Conservation (phyloP, 2,888 invertebrate species). For the Amphipoea lucens region DNA sequence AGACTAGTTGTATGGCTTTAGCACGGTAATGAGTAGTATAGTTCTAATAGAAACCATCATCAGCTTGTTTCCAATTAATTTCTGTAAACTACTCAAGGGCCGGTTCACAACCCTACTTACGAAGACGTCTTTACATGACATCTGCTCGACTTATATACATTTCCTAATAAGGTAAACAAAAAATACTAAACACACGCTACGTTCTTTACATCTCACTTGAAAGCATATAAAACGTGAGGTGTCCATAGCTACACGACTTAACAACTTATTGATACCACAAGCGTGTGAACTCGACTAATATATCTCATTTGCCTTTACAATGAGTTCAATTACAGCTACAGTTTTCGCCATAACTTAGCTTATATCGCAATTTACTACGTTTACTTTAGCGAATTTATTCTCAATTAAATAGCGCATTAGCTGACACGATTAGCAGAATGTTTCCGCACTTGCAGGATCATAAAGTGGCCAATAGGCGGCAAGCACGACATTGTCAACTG, state of each 20-base stretch:
- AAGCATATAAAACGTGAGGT: background rate
- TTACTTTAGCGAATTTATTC: constrained; percentile 50
- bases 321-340: constrained; percentile 45
- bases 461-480: constrained; percentile 21
- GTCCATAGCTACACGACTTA: background rate
- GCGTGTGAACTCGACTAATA: constrained; percentile 42
- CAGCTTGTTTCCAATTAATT: too few species aligned
- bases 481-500: constrained; percentile 14
- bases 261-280: background rate
- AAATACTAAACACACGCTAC: background rate
- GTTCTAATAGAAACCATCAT: too few species aligned
- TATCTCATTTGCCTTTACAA: constrained; percentile 42
- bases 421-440: constrained; percentile 36
- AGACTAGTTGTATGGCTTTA: too few species aligned
- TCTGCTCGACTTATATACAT: too few species aligned
- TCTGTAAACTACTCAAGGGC: too few species aligned
- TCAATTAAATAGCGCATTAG: constrained; percentile 56
- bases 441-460: constrained; percentile 40
- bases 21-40: too few species aligned
- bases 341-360: constrained; percentile 35
- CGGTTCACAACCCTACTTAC: too few species aligned
- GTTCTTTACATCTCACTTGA: constrained; percentile 2
- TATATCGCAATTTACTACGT: constrained; percentile 14
- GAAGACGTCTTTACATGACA: background rate
- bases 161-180: background rate